Evolutionary conservation across 1,140 invertebrate species (phyloP).

Genomic region (Hydropsyche tenuis): DNA sequence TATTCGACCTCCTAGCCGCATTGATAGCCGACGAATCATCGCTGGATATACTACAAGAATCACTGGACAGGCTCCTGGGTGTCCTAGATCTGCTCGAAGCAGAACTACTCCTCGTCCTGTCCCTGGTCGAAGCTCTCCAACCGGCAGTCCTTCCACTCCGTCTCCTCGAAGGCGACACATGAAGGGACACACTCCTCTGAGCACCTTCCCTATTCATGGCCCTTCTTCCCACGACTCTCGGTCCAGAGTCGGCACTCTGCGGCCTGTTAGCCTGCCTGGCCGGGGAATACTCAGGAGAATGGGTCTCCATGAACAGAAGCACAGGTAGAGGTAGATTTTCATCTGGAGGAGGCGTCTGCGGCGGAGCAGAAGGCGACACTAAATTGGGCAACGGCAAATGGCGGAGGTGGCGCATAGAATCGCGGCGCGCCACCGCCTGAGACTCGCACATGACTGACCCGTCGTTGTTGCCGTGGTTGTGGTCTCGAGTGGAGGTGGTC

Average conservation of each 20-base stretch:
- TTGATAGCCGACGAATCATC: conserved; percentile 30
- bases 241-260: conserved; percentile 22
- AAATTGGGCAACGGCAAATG: conserved; percentile 31
- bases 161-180: conserved; percentile 34
- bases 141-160: conserved; percentile 17
- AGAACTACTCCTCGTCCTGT: conserved; percentile 37
- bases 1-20: conserved; percentile 2
- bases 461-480: conserved; percentile 1
- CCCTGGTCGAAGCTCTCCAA: conserved; percentile 22
- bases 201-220: background rate
- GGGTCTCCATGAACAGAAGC: conserved; percentile 45
- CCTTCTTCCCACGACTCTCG: conserved; percentile 22
- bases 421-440: conserved; percentile 30
- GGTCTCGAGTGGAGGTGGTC: background rate
- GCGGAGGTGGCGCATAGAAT: conserved; percentile 44
- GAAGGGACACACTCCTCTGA: conserved; percentile 33
- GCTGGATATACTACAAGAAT: conserved; percentile 42
- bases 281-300: conserved; percentile 33
- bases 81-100: conserved; percentile 34
- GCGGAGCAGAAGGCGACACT: conserved; percentile 35
- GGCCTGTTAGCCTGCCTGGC: conserved; percentile 16
- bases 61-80: conserved; percentile 34
- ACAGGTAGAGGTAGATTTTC: conserved; percentile 41
- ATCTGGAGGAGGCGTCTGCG: conserved; percentile 31
- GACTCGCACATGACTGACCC: conserved; percentile 33